A percentile compares a stretch with the other conserved stretches of the same genome.
Evolutionary conservation across 2,888 invertebrate species (phyloP).

Genomic region (Liopterus haemorrhoidalis): DNA sequence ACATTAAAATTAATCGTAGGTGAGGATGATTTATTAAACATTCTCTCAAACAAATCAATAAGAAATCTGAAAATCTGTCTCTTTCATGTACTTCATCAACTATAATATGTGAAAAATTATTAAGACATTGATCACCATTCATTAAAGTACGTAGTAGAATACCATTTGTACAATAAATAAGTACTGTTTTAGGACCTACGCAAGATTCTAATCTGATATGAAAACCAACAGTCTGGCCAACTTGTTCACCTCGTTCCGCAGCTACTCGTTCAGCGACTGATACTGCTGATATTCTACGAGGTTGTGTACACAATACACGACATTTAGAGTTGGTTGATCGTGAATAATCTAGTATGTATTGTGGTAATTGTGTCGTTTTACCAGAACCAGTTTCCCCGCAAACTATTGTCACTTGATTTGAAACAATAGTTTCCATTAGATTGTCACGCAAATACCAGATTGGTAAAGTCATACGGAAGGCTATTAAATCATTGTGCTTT

Average conservation of each 20-base stretch:
- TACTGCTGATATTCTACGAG: slow-evolving; percentile 83
- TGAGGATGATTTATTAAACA: slow-evolving; percentile 63
- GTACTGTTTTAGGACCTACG: slow-evolving; percentile 68
- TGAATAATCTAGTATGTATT: slow-evolving; percentile 79
- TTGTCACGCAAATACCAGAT: slow-evolving; percentile 60
- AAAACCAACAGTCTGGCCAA: slow-evolving; percentile 66
- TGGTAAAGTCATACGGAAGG: slow-evolving; percentile 62
- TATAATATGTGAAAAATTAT: slow-evolving; percentile 74
- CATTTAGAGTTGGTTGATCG: slow-evolving; percentile 57
- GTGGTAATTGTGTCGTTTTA: slow-evolving; percentile 94
- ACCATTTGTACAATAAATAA: slow-evolving; percentile 90
- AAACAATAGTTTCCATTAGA: slow-evolving; percentile 59
- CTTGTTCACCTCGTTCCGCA: slow-evolving; percentile 52
- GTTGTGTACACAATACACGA: slow-evolving; percentile 89
- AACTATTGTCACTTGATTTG: slow-evolving; percentile 67
- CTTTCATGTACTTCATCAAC: slow-evolving; percentile 96
- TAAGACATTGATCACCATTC: slow-evolving; percentile 64
- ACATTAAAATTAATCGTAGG: slow-evolving; percentile 85
- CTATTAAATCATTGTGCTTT: slow-evolving; percentile 51
- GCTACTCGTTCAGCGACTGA: slow-evolving; percentile 83
- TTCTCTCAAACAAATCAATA: slow-evolving; percentile 78
- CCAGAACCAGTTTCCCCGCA: slow-evolving; percentile 87
- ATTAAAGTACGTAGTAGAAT: slow-evolving; percentile 83
- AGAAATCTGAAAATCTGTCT: slow-evolving; percentile 87
- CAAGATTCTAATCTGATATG: slow-evolving; percentile 88